These are phyloP conservation scores for Catagonus wagneri DNA, from an alignment of 2,113 vertebrate genomes.

Conservation along the genomic window DNA sequence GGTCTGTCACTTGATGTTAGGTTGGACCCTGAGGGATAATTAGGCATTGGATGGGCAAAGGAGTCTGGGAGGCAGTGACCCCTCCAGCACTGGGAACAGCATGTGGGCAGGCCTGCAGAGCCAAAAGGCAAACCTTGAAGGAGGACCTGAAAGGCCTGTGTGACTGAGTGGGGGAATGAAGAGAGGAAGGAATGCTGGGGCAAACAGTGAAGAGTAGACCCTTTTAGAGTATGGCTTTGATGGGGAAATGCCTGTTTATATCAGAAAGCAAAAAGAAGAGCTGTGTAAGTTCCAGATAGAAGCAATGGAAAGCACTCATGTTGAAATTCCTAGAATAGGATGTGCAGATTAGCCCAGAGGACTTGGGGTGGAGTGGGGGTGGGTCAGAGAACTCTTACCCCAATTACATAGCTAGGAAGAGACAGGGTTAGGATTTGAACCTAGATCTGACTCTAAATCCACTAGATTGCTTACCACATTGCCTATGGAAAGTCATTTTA, in stretches of 20 bases:
- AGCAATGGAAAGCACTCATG: background rate
- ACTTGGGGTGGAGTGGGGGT: background rate
- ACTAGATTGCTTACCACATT: background rate
- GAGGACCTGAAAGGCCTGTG: background rate
- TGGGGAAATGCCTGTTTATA: background rate
- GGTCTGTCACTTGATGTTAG: background rate
- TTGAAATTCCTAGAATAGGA: background rate
- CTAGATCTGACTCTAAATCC: background rate
- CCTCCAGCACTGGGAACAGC: background rate
- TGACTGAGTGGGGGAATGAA: background rate
- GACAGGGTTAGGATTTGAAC: background rate
- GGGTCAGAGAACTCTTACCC: background rate
- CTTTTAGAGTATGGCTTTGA: background rate
- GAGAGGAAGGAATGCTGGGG: background rate
- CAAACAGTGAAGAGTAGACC: too few species aligned
- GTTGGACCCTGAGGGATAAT: background rate
- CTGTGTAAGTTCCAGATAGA: background rate
- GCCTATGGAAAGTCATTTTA: background rate
- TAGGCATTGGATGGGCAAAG: background rate
- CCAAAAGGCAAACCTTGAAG: background rate
- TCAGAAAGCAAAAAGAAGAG: background rate
- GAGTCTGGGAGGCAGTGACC: background rate
- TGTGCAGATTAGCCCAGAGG: background rate
- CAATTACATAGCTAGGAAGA: background rate
- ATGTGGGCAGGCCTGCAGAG: background rate